phyloP scores from a whole-genome alignment of 1,140 invertebrate species.

The Drosophila arawakana region DNA sequence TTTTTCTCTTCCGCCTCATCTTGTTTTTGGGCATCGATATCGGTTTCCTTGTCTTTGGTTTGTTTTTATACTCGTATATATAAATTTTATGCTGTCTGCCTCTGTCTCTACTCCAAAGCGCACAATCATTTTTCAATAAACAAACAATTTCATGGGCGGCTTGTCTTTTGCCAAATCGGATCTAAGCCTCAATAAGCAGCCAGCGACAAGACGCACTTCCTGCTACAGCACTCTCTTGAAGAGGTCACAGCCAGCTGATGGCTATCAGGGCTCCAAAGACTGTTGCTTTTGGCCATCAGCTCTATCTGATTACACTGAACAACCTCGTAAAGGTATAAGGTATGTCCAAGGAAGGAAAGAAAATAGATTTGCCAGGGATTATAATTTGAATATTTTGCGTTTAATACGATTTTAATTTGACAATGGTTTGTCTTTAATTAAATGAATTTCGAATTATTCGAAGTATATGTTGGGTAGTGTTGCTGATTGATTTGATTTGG shows the following conservation, averaged over 20 bases:
- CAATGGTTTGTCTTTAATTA: background rate
- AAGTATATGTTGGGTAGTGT: constrained; percentile 28
- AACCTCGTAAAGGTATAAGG: constrained; percentile 39
- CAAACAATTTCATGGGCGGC: constrained; percentile 82
- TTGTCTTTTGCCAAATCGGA: constrained; percentile 80
- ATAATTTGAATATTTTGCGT: background rate
- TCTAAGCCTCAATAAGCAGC: constrained; percentile 82
- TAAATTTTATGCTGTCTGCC: constrained; percentile 29
- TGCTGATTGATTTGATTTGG: constrained; percentile 49
- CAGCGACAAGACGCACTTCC: constrained; percentile 82
- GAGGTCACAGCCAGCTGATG: constrained; percentile 44
- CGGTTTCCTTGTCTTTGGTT: constrained; percentile 33
- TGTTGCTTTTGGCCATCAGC: constrained; percentile 34
- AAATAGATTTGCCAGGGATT: background rate
- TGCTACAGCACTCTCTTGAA: constrained; percentile 15
- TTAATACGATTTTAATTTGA: constrained; percentile 22
- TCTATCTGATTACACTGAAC: constrained; percentile 60
- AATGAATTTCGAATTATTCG: background rate
- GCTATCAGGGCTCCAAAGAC: constrained; percentile 56
- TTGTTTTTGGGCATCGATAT: constrained; percentile 9
- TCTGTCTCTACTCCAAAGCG: constrained; percentile 26
- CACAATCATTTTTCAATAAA: constrained; percentile 83
- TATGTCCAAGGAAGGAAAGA: background rate
- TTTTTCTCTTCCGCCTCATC: background rate
- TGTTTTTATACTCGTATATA: constrained; percentile 37